Evolutionary conservation across 2,888 invertebrate species (phyloP), one percentile per base, ranked within the genome.

Genomic region (Phoenoteleia sp.): DNA sequence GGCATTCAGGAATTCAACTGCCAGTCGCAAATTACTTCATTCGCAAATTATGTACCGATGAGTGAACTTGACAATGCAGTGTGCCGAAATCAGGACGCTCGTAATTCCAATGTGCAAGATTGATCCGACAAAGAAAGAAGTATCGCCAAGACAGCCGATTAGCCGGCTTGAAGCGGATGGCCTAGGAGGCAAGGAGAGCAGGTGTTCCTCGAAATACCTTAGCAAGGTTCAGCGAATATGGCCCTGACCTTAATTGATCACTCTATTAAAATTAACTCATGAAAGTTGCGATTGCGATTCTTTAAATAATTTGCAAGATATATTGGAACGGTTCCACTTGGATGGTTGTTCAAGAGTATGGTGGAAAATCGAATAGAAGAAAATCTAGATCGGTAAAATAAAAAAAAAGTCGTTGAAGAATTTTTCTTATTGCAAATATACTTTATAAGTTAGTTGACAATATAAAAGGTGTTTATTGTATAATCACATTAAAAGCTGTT

Each of bases 31-130:
- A 69, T 64, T 64, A 72, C 80, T 62, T 74, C 49, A 74, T 81
- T 72, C 64, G 64, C 64, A 72, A 72, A 80, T 80, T 80, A 72
- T 66, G 36, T 39, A 47, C 54, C 64, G 62, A 71, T 21, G 66
- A 72, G 69, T 36, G 52, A 80, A 45, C 39, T 80, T 58, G 64
- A 72, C 72, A 72, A 72, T 80, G 80, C 47, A 9, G n/a, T 19
- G 42, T 19, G 21, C 11, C 27, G 39, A 71, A 79, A 79, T 62
- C 71, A 71, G 79, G 79, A 54, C 79, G 45, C 54, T 62, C 60
- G 77, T 69, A 69, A 77, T 77, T 77, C 69, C 33, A 19, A 25
- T 13, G 69, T 15, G 62, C 9, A 25, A 54, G 42, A 62, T 71
- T 71, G 71, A 79, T 79, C 54, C 25, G 23, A 79, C 71, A 79